Conservation (phyloP, 2,797 vertebrate genomes). For the Coilia nasus region DNA sequence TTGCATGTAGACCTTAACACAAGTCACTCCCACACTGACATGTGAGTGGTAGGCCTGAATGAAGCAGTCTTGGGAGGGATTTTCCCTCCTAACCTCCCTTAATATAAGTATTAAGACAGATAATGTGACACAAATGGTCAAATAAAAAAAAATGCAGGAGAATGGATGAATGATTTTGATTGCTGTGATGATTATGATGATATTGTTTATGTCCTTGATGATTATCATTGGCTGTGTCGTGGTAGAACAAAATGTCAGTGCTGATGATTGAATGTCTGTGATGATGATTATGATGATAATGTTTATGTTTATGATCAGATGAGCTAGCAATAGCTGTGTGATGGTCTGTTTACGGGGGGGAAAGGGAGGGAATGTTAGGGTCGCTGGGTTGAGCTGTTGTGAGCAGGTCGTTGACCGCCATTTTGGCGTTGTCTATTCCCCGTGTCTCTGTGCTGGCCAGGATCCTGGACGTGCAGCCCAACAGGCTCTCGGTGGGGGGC, state of each 20-base stretch:
- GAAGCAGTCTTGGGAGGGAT: not conserved
- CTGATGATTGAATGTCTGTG: too few relatives aligned
- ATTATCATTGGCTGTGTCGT: not conserved
- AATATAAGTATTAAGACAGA: not conserved
- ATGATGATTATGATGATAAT: not conserved
- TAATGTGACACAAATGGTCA: not conserved
- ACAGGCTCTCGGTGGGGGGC: conserved; percentile 93
- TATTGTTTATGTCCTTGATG: not conserved
- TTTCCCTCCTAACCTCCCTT: not conserved
- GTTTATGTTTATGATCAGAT: not conserved
- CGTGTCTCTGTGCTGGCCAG: conserved; percentile 64
- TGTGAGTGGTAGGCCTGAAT: not conserved
- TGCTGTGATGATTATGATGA: not conserved
- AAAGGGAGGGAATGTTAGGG: not conserved
- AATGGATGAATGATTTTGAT: not conserved
- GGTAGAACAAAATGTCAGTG: too few relatives aligned
- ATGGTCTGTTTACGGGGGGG: conserved; percentile 55
- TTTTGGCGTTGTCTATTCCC: conserved; percentile 28
- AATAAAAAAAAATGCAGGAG: not conserved
- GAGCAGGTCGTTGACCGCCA: not conserved
- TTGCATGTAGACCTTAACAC: not conserved
- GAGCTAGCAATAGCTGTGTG: not conserved
- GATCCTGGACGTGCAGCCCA: conserved; percentile 95
- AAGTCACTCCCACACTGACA: not conserved
- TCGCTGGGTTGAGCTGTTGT: conserved; percentile 38